These are phyloP conservation scores for Temnothorax curvispinosus DNA, from an alignment of 1,140 invertebrate genomes.

Conservation along the genomic window DNA sequence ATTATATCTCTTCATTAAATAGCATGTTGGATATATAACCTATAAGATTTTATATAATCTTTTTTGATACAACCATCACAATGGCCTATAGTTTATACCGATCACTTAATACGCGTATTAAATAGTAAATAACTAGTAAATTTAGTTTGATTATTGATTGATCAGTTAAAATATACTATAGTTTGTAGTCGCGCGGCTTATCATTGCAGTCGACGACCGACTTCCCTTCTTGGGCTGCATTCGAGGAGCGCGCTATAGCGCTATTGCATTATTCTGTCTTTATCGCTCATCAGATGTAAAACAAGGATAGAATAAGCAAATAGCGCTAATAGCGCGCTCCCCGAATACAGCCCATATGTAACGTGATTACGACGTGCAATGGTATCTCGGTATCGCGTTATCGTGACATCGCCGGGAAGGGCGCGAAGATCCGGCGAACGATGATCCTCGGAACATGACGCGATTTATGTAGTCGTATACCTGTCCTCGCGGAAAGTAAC, in stretches of 20 bases:
- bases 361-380: neutral
- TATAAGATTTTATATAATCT: neutral
- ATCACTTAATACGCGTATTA: no score
- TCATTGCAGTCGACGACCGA: neutral
- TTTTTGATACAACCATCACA: neutral
- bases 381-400: neutral
- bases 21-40: neutral
- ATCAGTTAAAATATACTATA: neutral
- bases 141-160: no score
- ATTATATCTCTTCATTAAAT: neutral
- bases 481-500: constrained; percentile 7
- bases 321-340: no score
- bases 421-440: neutral
- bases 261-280: no score
- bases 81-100: no score
- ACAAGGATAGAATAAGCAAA: no score
- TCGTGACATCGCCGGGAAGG: neutral
- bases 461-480: neutral
- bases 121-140: no score
- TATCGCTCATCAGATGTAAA: no score
- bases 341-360: neutral
- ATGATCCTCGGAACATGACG: neutral
- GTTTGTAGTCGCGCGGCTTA: neutral
- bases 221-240: neutral
- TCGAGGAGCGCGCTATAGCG: no score